These are phyloP conservation scores for Tipula unca DNA, from an alignment of 2,888 invertebrate genomes.

Conservation along the genomic window DNA sequence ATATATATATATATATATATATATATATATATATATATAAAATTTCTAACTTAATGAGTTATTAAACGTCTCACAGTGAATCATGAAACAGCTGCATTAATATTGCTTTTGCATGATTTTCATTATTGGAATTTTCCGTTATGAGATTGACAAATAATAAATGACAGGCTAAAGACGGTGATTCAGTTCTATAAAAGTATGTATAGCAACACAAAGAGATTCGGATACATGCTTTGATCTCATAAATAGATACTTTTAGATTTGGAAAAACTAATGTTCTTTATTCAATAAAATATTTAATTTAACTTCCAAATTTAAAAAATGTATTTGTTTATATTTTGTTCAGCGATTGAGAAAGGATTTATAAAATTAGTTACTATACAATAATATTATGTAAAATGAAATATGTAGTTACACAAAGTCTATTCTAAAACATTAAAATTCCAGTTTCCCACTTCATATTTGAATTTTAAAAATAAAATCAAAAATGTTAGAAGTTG, in stretches of 20 bases:
- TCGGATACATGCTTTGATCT: neutral
- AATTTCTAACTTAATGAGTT: neutral
- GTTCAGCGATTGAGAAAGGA: neutral
- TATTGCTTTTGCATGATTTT: neutral
- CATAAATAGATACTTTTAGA: neutral
- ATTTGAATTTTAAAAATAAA: too few relatives aligned
- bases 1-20: neutral
- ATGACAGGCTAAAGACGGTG: neutral
- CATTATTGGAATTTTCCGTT: neutral
- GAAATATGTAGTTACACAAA: neutral
- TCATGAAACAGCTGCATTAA: neutral
- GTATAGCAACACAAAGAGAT: neutral
- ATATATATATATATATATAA: neutral
- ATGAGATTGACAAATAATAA: neutral
- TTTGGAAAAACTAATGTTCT: neutral
- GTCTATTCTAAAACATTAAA: too few relatives aligned
- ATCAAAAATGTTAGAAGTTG: too few relatives aligned
- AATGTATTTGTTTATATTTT: neutral
- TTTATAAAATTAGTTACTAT: neutral
- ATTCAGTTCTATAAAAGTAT: neutral
- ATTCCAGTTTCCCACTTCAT: too few relatives aligned
- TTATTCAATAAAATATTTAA: neutral
- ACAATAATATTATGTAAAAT: neutral
- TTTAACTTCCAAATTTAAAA: neutral
- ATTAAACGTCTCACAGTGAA: neutral